Conservation (phyloP, 2,113 vertebrate genomes). For the Diadophis punctatus region DNA sequence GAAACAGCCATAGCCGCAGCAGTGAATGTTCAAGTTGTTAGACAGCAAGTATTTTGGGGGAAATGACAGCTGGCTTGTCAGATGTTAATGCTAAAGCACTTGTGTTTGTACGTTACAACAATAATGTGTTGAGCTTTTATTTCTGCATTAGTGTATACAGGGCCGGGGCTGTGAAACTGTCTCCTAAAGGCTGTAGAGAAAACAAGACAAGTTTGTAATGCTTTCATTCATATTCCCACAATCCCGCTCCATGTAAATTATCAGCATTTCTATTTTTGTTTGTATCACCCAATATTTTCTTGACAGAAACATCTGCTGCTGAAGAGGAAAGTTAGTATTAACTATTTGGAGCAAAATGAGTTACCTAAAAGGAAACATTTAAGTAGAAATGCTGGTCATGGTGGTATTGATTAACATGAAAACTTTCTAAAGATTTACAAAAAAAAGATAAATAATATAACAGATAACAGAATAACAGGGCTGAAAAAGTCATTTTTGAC, state of each 20-base stretch:
- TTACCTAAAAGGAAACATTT: not conserved
- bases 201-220: constrained; percentile 8
- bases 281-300: constrained; percentile 13
- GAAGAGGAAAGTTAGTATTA: not conserved
- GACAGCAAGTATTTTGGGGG: constrained; percentile 59
- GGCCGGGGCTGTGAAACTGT: constrained; percentile 41
- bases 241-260: constrained; percentile 28
- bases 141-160: constrained; percentile 49
- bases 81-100: constrained; percentile 58
- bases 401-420: not conserved
- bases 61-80: constrained; percentile 63
- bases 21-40: constrained; percentile 31
- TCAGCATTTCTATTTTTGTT: constrained; percentile 33
- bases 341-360: constrained; percentile 38
- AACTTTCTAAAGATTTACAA: constrained; percentile 37
- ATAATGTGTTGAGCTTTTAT: constrained; percentile 58
- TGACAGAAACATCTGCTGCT: constrained; percentile 37
- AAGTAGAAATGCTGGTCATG: constrained; percentile 8
- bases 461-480: not conserved
- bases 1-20: constrained; percentile 28
- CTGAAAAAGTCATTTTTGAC: too few relatives aligned
- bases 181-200: constrained; percentile 36
- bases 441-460: not conserved
- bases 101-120: constrained; percentile 52
- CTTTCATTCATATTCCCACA: constrained; percentile 7